Evolutionary conservation across 2,888 invertebrate genomes (phyloP), one percentile per base, ranked within the genome.

Genomic region (Hemithea aestivaria): DNA sequence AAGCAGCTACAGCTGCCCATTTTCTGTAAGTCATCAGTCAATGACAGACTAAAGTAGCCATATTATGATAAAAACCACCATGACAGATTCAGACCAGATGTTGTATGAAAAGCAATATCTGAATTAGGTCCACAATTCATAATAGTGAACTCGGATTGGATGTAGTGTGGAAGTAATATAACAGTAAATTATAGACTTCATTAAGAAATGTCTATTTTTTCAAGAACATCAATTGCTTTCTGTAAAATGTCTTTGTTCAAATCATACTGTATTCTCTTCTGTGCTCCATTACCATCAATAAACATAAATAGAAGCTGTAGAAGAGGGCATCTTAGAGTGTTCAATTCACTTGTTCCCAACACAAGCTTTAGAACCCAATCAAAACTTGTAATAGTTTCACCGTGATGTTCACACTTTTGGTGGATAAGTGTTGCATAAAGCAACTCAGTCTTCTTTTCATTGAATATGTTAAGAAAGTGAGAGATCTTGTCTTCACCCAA

Each of bases 361-460:
- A 79, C 58, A 28, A 67, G 46, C 56, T 81, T 82, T 4, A 80
- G 41, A 30, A 51, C 27, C 80, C 82, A 83, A 50, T 78, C 66
- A 58, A 73, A 73, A 35, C 64, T 54, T 9, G 45, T 48, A 7
- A 77, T 24, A 27, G 58, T 63, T 48, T 78, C 70, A 36, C 77
- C 73, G 48, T 16, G 16, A 16, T 58, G 57, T 10, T 8, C 42
- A 56, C 73, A 71, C 30, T 68, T 75, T 22, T 66, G 56, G 24
- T 64, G 43, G 40, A 66, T 51, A 1, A 80, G 46, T 29, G 60
- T 58, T 26, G 60, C 51, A 45, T 62, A 62, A 6, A 77, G 39
- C 12, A 79, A 33, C 44, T 66, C 56, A 1, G 48, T 51, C 47
- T 64, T 68, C 27, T 53, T 61, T 7, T 53, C 59, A 39, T 64